Evolutionary conservation across 2,888 invertebrate species (phyloP), one percentile per base, ranked within the genome.

Genomic region (Caradrina kadenii): DNA sequence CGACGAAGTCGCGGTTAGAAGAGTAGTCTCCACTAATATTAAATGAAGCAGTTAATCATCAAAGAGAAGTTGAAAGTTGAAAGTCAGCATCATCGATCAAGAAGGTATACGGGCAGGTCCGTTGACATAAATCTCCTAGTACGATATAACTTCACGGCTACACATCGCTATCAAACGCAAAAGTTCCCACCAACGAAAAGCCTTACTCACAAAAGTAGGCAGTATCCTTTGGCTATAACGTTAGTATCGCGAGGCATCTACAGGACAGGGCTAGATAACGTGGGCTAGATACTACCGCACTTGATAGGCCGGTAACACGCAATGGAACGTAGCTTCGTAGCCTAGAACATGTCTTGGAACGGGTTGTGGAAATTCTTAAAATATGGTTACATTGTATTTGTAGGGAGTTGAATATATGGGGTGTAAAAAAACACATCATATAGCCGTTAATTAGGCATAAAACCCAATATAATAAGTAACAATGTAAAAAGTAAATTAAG

Each of bases 231-330:
- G 64, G 66, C 69, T 49, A 65, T 42, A 52, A 50, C 65, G 65
- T 61, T 49, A 50, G 58, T 79, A 82, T 82, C 82, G 39, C 69
- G 72, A 76, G 67, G 69, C 80, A 83, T 83, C 83, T 81, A 73
- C 76, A 69, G 82, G 72, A 81, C 81, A 69, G 67, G 69, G 50
- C 19, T 58, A 79, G 83, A 83, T 83, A 83, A 81, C 74, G 69
- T 55, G 73, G 62, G 21, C 54, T 26, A 73, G 79, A 81, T 83
- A 85, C 85, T 75, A 81, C 79, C 42, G 75, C 42, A 17, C 58
- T 81, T 83, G 85, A 83, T 83, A 83, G 72, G 83, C 56, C 48
- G 13, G 56, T 55, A 81, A 79, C 83, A 83, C 79, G 83, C 83
- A 73, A 84, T 63, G 50, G 39, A 15, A 21, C 65, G 68, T 49